Percentiles rank a stretch among this genome's conserved stretches.
Evolutionary conservation across 2,888 invertebrate species (phyloP).

Genomic region (Diogma glabrata): DNA sequence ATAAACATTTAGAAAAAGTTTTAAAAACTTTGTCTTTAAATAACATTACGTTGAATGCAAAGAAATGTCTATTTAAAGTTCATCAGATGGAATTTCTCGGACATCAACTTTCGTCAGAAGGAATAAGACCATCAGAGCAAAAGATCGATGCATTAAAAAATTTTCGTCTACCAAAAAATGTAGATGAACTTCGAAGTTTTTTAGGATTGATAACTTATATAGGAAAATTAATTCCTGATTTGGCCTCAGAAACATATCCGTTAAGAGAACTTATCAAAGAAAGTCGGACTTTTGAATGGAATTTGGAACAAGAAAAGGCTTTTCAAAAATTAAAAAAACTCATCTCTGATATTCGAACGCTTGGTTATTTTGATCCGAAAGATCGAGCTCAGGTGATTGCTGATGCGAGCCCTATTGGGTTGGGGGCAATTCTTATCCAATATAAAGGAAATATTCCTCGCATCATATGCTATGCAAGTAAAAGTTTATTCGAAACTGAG

Average conservation of each 20-base stretch:
- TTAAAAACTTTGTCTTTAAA: background rate
- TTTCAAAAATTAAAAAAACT: background rate
- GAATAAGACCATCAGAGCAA: background rate
- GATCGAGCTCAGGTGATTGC: background rate
- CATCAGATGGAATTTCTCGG: background rate
- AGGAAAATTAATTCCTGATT: background rate
- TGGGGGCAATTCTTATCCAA: background rate
- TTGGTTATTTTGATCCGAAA: background rate
- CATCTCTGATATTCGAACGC: background rate
- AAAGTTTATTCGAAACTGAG: background rate
- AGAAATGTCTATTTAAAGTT: background rate
- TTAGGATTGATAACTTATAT: background rate
- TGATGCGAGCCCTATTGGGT: background rate
- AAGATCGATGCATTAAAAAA: too few species aligned
- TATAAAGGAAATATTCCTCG: background rate
- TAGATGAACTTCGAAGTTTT: background rate
- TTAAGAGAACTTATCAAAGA: too few species aligned
- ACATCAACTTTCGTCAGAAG: background rate
- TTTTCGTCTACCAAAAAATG: background rate
- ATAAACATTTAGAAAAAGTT: background rate
- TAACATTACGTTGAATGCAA: background rate
- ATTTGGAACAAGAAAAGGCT: background rate
- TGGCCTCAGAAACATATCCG: background rate
- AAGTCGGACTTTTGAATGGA: too few species aligned
- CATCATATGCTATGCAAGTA: background rate